Evolutionary conservation across 2,888 invertebrate species (phyloP).

Genomic region (Ditula angustiorana): DNA sequence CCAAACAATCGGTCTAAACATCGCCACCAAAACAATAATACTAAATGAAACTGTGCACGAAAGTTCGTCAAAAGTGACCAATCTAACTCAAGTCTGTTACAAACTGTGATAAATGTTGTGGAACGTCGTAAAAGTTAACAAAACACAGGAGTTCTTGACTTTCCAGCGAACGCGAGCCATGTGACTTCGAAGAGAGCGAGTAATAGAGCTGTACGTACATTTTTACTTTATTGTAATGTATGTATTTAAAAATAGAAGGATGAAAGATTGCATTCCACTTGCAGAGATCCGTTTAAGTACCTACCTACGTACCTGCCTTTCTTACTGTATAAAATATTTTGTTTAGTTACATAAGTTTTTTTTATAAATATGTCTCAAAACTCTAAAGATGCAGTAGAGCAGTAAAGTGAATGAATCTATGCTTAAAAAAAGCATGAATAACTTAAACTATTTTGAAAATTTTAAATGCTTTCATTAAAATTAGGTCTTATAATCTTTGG

Average conservation of each 20-base stretch:
- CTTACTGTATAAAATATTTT: no score
- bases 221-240: conserved; percentile 66
- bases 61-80: conserved; percentile 52
- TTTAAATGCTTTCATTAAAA: no score
- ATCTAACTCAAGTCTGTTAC: conserved; percentile 59
- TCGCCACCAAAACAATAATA: conserved; percentile 39
- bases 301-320: not conserved
- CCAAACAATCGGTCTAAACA: conserved; percentile 9
- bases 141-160: conserved; percentile 73
- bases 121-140: conserved; percentile 65
- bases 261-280: conserved; percentile 47
- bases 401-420: no score
- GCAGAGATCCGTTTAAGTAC: conserved; percentile 41
- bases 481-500: no score
- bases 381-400: no score
- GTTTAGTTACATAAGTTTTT: no score
- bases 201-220: conserved; percentile 74
- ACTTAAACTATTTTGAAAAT: no score
- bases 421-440: no score
- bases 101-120: conserved; percentile 66
- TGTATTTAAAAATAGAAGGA: conserved; percentile 60
- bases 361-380: no score
- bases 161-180: conserved; percentile 76
- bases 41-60: conserved; percentile 48
- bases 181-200: conserved; percentile 71